Conservation (phyloP, 2,113 vertebrate species). For the Hippolais icterina region DNA sequence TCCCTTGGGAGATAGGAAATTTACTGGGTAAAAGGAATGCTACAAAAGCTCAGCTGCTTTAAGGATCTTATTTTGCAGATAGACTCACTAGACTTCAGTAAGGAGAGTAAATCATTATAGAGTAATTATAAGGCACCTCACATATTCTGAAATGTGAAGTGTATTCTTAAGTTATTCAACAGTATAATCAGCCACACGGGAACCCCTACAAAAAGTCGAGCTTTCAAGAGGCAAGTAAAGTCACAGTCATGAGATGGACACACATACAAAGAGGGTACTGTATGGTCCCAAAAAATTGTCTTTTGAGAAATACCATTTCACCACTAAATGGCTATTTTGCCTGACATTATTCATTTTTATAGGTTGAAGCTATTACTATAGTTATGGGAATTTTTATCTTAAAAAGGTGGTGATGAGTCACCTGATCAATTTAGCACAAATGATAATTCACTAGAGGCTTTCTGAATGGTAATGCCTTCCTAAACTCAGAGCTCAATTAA, state of each 20-base stretch:
- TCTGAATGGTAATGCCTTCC: slow-evolving; percentile 17
- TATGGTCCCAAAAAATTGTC: background rate
- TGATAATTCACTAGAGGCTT: background rate
- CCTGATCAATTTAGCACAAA: slow-evolving; percentile 5
- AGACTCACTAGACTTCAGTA: background rate
- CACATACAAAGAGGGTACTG: background rate
- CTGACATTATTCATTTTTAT: background rate
- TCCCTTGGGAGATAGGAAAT: background rate
- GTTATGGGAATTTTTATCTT: slow-evolving; percentile 11
- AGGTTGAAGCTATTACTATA: background rate
- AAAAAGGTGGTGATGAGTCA: slow-evolving; percentile 29
- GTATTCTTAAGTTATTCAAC: background rate
- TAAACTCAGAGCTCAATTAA: slow-evolving; percentile 36
- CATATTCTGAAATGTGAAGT: background rate
- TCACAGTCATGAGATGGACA: background rate
- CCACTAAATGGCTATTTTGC: background rate
- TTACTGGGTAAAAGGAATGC: background rate
- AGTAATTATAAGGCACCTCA: background rate
- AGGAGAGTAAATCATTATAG: background rate
- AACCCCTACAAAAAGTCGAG: background rate
- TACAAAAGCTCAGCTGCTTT: background rate
- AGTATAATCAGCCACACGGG: background rate
- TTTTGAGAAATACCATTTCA: background rate
- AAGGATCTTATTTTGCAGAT: background rate
- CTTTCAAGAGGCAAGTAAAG: background rate